Evolutionary conservation across 2,888 invertebrate species (phyloP), one percentile per base, ranked within the genome.

Genomic region (Acrobasis repandana): DNA sequence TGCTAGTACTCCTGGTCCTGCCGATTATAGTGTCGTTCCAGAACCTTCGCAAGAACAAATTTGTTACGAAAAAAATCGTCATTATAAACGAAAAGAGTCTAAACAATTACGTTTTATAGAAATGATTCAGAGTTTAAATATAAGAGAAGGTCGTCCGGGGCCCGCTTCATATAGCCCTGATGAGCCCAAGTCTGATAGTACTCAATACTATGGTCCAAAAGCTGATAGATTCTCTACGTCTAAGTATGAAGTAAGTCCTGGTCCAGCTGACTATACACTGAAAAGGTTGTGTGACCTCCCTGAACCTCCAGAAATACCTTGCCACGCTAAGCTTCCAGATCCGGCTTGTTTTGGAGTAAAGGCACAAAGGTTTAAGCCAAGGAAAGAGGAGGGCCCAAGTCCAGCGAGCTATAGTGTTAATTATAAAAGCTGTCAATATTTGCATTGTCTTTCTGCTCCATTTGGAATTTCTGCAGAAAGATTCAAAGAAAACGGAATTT

Each of bases 31-130:
- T 28, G 58, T 82, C 20, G 72, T 72, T 61, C 79, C 61, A 34
- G 47, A 68, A 51, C 77, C 74, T 33, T 75, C 72, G 11, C 54
- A 63, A 20, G 65, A 66, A 28, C 66, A 79, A 67, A 70, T 79
- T 33, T 89, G 86, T 66, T 69, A 70, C n/a, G 88, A 90, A 72
- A 79, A 78, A 65, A 60, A 84, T 28, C 79, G 86, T 61, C 74
- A 74, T 9, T 63, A 70, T 18, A 83, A 76, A 66, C 77, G 87
- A 54, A 83, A 82, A 76, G 76, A 70, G 14, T 80, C 85, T 9
- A 87, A 77, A 65, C 88, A 89, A 65, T 68, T 80, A 33, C 80
- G 91, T 61, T 89, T 74, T 64, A 83, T 88, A 61, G 90, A 91
- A 73, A 78, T 78, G 65, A 65, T 90, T 14, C 86, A 90, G 67